Base-by-base conservation (phyloP, 1,140 invertebrate genomes). In the Eciton burchellii region DNA sequence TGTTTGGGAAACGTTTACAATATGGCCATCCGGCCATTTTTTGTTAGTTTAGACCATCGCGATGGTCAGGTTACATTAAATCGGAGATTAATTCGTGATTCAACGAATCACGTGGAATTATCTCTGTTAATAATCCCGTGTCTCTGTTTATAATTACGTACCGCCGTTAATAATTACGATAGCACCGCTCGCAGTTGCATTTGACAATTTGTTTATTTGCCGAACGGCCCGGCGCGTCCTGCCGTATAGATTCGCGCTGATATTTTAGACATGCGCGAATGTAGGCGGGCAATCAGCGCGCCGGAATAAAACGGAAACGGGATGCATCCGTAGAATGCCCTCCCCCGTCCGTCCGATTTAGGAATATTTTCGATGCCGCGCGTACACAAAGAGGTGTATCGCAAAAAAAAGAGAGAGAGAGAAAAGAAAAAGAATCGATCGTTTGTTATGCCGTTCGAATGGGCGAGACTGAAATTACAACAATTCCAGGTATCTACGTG, bases 251-350 rank as follows among this genome's bases (percentile, higher is more conserved):
- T 79, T 68, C 24, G 43, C 63, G 35, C 35, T n/a, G 35, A 70
- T 59, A 45, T 79, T 68, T 16, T 79, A 79, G 41, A 68, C 63
- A 81, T 43, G 14, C 43, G 59, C 45, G 43, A 49, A 72, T 2
- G 14, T 29, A 43, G 65, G 24, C 24, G 52, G 59, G 52, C 35
- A 62, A 73, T 62, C 41, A 56, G 47, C 54, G 47, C 12, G n/a
- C 57, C 21, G 63, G 76, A 74, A 82, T 76, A 74, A 35, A 82
- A 76, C 49, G 81, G 52, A 73, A 74, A 82, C 72, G 60, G 47
- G 6, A 73, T 71, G 72, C 56, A 82, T 82, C 47, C 59, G 49
- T 29, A 56, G 81, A 82, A 82, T 82, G 81, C 35, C 52, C 76
- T n/a, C n/a, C n/a, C n/a, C n/a, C n/a, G n/a, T n/a, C n/a, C n/a